Base-by-base conservation (phyloP, 2,888 invertebrate species). In the Myopa tessellatipennis region DNA sequence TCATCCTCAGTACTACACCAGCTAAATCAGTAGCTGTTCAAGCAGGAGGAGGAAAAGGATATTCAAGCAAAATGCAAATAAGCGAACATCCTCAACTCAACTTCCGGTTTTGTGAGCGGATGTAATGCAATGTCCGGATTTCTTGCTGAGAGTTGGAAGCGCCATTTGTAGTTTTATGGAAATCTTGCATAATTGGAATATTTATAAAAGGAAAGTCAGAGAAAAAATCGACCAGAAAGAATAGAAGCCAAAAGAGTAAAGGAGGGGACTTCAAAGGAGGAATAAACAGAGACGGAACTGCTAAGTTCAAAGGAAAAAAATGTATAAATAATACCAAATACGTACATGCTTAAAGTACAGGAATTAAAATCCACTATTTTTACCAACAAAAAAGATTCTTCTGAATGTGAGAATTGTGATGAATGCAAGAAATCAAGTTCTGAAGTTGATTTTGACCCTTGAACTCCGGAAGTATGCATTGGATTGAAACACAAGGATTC, bases 31-130 rank as follows among this genome's bases (percentile, higher is more conserved):
- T 18, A 67, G 26, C 40, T n/a, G 74, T 65, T 50, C 38, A 38
- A 18, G 36, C 12, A 76, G 71, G 4, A 60, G 34, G 14, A n/a
- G 16, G 36, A 36, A 67, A 69, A 69, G 58, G 60, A 50, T 45
- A 60, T 55, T 68, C 77, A 74, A 61, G 61, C 38, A 52, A 77
- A 73, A 73, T 74, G 77, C 73, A 73, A 77, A 77, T 73, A 77
- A 73, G 68, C 69, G 71, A n/a, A 72, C 71, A 72, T 72, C 76
- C 76, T 71, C 45, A 8, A 45, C 61, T 73, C 26, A 34, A 63
- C 73, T 73, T 73, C 74, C 74, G 74, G 67, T 38, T 38, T 74
- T 67, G 16, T 74, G 65, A 55, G 26, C 74, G 74, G 74, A 74
- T 58, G 74, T 52, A 52, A 67, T 55, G 74, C 65, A 74, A 74